A percentile compares a stretch with the other conserved stretches of the same genome.
These are phyloP conservation scores for Physella acuta DNA, from an alignment of 1,140 invertebrate genomes.

Conservation along the genomic window DNA sequence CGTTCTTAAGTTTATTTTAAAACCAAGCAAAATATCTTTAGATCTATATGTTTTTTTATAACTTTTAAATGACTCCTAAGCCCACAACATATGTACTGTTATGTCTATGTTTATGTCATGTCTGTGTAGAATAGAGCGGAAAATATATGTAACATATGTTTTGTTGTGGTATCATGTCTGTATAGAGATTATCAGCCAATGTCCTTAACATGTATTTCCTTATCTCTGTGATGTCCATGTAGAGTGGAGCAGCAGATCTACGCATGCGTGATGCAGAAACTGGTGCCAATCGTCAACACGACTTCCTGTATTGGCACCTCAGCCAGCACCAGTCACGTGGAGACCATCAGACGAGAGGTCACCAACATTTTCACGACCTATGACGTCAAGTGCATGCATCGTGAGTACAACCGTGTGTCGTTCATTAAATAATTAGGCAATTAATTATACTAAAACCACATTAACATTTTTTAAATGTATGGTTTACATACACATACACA, in stretches of 20 bases:
- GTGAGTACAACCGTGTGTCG: slow-evolving; percentile 32
- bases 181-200: no score
- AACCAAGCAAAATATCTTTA: no score
- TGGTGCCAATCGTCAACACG: slow-evolving; percentile 17
- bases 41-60: no score
- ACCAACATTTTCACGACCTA: slow-evolving; percentile 25
- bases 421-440: no score
- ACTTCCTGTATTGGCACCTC: slow-evolving; percentile 15
- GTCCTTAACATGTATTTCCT: not conserved
- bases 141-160: no score
- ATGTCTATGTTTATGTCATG: not conserved
- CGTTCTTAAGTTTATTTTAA: no score
- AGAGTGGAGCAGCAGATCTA: slow-evolving; percentile 22
- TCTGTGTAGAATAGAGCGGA: not conserved
- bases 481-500: no score
- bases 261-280: slow-evolving; percentile 19
- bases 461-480: no score
- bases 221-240: not conserved
- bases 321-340: slow-evolving; percentile 10
- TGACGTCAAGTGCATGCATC: slow-evolving; percentile 29
- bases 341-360: not conserved
- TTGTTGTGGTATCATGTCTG: no score
- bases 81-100: not conserved
- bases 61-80: no score
- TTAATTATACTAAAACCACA: no score